Evolutionary conservation across 2,113 vertebrate species (phyloP).

Genomic region (Pelecanus crispus): DNA sequence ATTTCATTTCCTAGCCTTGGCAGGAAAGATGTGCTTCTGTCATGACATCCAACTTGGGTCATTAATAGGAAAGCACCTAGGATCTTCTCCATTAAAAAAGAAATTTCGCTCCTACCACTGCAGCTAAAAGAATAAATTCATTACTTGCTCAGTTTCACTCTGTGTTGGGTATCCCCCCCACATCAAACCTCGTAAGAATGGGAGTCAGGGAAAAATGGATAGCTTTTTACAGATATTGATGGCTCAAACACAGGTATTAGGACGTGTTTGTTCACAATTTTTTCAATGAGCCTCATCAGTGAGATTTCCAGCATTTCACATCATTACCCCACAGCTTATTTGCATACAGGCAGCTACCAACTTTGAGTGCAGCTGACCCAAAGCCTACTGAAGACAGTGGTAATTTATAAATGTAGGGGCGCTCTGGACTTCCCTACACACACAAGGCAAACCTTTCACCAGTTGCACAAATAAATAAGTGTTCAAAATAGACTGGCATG

Average conservation of each 20-base stretch:
- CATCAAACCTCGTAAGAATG: neutral
- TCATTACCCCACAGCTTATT: neutral
- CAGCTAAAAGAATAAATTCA: neutral
- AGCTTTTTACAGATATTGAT: neutral
- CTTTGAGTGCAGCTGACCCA: neutral
- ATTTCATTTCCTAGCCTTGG: neutral
- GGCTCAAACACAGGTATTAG: neutral
- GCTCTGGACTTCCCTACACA: neutral
- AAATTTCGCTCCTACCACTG: neutral
- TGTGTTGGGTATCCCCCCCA: neutral
- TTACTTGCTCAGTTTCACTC: neutral
- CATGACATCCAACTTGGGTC: neutral
- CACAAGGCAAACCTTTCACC: neutral
- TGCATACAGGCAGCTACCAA: neutral
- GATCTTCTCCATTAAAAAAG: neutral
- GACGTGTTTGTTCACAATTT: neutral
- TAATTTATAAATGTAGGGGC: neutral
- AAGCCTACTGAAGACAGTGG: neutral
- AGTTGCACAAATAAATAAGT: neutral
- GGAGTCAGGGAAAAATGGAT: neutral
- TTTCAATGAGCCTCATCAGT: neutral
- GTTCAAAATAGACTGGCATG: neutral
- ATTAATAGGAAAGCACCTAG: neutral
- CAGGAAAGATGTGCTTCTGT: neutral
- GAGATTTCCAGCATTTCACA: neutral